These are phyloP conservation scores for Acipenser oxyrinchus DNA, from an alignment of 2,797 vertebrate genomes.

Conservation along the genomic window DNA sequence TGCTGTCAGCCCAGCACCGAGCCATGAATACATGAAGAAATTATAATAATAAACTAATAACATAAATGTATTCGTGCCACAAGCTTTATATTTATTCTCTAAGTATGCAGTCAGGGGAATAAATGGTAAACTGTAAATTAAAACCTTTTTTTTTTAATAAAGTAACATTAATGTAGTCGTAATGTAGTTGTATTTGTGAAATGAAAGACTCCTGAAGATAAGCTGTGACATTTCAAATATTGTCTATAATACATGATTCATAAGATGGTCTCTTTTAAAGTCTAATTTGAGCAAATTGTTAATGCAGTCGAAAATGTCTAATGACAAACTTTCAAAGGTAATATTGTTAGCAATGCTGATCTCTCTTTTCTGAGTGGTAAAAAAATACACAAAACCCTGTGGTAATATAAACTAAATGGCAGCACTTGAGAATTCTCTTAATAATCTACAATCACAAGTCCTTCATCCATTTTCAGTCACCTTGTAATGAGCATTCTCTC, in stretches of 20 bases:
- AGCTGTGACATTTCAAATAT: conserved; percentile 11
- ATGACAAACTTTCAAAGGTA: conserved; percentile 17
- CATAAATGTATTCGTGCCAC: background rate
- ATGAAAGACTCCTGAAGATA: background rate
- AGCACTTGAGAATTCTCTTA: conserved; percentile 42
- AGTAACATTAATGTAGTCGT: background rate
- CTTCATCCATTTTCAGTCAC: conserved; percentile 46
- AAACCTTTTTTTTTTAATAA: conserved; percentile 6
- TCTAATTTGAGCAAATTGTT: conserved; percentile 15
- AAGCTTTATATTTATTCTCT: background rate
- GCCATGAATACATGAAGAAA: too few species aligned
- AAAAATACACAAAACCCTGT: conserved; percentile 16
- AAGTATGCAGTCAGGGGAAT: conserved; percentile 3
- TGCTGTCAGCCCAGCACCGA: too few species aligned
- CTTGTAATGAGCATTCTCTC: conserved; percentile 43
- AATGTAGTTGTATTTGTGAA: background rate
- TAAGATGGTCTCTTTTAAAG: background rate
- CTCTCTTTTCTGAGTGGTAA: conserved; percentile 19
- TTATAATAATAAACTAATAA: too few species aligned
- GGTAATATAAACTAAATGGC: conserved; percentile 30
- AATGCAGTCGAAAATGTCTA: conserved; percentile 1
- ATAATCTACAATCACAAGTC: conserved; percentile 37
- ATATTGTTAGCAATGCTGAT: conserved; percentile 6
- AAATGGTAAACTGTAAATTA: background rate
- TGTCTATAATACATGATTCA: background rate